Evolutionary conservation across 2,113 vertebrate genomes (phyloP).

Genomic region (Phrynosoma platyrhinos): DNA sequence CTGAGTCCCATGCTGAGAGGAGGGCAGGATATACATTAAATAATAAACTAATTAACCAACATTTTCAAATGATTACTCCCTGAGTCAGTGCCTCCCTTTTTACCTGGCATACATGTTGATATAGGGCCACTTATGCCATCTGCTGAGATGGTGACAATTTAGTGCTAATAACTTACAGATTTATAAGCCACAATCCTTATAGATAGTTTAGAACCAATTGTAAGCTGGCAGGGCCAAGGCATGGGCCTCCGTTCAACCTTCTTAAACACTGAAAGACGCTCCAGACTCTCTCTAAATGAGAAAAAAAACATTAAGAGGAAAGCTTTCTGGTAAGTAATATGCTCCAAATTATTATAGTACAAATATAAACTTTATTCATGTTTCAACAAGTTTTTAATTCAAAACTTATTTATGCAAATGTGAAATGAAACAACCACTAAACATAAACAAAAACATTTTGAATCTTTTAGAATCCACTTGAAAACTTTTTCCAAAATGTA

Average conservation of each 20-base stretch:
- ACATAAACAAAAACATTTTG: too few relatives aligned
- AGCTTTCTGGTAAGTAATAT: conserved; percentile 26
- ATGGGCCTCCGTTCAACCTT: conserved; percentile 81
- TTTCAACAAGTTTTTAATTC: too few relatives aligned
- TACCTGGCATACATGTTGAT: background rate
- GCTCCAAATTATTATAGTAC: too few relatives aligned
- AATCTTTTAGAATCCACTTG: too few relatives aligned
- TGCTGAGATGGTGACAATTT: background rate
- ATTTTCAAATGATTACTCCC: conserved; percentile 13
- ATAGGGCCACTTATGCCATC: background rate
- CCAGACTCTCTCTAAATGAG: conserved; percentile 85
- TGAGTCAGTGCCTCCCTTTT: conserved; percentile 8
- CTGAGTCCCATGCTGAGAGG: too few relatives aligned
- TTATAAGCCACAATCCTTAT: conserved; percentile 94
- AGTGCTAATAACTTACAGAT: conserved; percentile 81
- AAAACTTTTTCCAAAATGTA: too few relatives aligned
- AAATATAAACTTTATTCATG: too few relatives aligned
- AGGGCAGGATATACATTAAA: too few relatives aligned
- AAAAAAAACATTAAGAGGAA: conserved; percentile 7
- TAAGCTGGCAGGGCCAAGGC: conserved; percentile 90
- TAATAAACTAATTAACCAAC: too few relatives aligned
- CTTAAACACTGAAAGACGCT: conserved; percentile 90
- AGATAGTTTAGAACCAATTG: conserved; percentile 88
- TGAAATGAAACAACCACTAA: too few relatives aligned
- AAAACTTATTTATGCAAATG: background rate